Evolutionary conservation across 2,113 vertebrate genomes (phyloP), one percentile per base, ranked within the genome.

Genomic region (Heterotilapia buettikoferi): DNA sequence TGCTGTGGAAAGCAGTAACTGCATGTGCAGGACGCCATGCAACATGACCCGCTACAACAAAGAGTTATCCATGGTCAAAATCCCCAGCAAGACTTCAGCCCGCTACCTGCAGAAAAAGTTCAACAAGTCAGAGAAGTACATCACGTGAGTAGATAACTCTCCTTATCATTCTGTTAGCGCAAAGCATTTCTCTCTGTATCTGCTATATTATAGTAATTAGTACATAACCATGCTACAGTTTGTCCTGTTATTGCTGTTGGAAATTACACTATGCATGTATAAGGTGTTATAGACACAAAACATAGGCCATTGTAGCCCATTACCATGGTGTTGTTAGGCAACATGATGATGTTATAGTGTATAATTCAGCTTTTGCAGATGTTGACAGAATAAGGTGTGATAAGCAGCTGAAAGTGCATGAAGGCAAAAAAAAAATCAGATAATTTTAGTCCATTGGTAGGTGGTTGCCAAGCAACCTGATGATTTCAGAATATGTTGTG

Each of bases 11-110:
- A 98, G 97, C 94, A 97, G 93, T 83, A 98, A 96, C 96, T 99
- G 99, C 95, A 96, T 98, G 94, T 99, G 98, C 94, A 96, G 98
- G 94, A 98, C 97, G 1, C 98, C 99, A 16, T 99, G 99, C 93
- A 99, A 99, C 96, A 97, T 98, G 96, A 99, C 99, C 56, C 97
- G 99, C 63, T 99, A 98, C 97, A 99, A 98, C 97, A 99, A 99
- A 92, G 99, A 99, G 95, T 97, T 99, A 83, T 99, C 99, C 96
- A 99, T 99, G 99, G 99, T 99, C 90, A 99, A 99, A 95, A 99
- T 99, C 90, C 99, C 99, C 94, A 99, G 98, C 96, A 99, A 99
- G 95, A 99, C 99, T 0, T 99, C 99, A 0, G 98, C 98, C 85
- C 98, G 98, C 92, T 99, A 99, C 95, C 97, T 99, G 82, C 98